phyloP scores from a whole-genome alignment of 2,113 vertebrate genomes.

The Tragelaphus buxtoni region DNA sequence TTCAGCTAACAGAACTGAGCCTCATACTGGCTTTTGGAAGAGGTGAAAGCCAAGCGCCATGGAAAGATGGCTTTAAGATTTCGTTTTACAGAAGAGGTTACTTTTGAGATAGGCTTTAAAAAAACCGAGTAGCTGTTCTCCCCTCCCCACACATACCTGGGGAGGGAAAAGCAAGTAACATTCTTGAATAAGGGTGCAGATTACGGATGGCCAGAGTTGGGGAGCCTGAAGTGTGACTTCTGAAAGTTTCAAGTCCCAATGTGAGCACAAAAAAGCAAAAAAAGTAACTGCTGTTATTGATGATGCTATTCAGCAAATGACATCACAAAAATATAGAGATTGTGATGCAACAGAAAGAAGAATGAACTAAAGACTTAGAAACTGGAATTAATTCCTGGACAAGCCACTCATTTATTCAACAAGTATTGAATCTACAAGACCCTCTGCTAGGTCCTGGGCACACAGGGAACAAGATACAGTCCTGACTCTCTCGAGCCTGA shows the following conservation, averaged over 20 bases:
- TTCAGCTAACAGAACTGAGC: not conserved
- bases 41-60: not conserved
- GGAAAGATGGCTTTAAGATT: not conserved
- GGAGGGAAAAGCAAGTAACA: not conserved
- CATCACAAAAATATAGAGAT: not conserved
- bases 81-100: not conserved
- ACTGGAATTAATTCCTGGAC: not conserved
- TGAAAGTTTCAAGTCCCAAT: not conserved
- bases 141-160: not conserved
- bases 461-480: not conserved
- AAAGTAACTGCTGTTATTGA: not conserved
- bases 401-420: not conserved
- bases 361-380: not conserved
- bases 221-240: not conserved
- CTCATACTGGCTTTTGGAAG: not conserved
- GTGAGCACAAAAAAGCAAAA: not conserved
- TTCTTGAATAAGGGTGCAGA: not conserved
- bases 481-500: not conserved
- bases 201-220: not conserved
- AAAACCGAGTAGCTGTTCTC: not conserved
- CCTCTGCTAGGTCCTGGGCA: not conserved
- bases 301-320: not conserved
- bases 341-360: not conserved
- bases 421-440: not conserved
- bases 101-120: not conserved